Evolutionary conservation across 2,113 vertebrate genomes (phyloP), one percentile per base, ranked within the genome.

Genomic region (Scatophagus argus): DNA sequence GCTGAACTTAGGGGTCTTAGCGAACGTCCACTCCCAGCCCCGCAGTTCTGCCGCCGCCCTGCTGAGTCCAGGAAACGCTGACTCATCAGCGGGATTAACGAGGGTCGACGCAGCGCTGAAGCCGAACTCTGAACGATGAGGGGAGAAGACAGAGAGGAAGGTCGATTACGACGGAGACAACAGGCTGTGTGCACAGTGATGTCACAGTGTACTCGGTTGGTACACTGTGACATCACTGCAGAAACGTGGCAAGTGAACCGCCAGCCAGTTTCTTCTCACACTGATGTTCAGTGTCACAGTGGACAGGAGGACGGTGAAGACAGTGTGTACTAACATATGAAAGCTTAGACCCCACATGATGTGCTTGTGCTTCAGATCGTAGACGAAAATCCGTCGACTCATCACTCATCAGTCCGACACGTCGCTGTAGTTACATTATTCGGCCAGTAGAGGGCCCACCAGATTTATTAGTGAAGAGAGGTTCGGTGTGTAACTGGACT

Each of bases 21-120:
- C 97, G n/a, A 97, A 99, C 1, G 95, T 87, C 98, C 98, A 99
- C 0, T 98, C 95, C 98, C 98, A 99, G 21, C 89, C 84, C 31
- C 92, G 93, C 5, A 99, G 93, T 65, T 97, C 96, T 19, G 84
- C 65, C n/a, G 89, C 89, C 92, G 88, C 92, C 19, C 65, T 68
- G 41, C 55, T 82, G 74, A 99, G 93, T 3, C 96, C 97, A 4
- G 97, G 96, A 67, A 97, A 95, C 7, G 75, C 25, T 0, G 81
- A 85, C 86, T 97, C 96, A 8, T 98, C 95, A 3, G 84, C 41
- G 7, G 98, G 98, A 77, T 97, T 90, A 27, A 99, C 92, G 3
- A 91, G 21, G 5, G 78, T 74, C 65, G 94, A 75, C 4, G 43
- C 79, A 8, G 90, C 76, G 38, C 93, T 88, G 46, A 77, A 85